Percentiles rank a stretch among this genome's conserved stretches.
Conservation (phyloP, 2,113 vertebrate species). For the Trematocara variabile region DNA sequence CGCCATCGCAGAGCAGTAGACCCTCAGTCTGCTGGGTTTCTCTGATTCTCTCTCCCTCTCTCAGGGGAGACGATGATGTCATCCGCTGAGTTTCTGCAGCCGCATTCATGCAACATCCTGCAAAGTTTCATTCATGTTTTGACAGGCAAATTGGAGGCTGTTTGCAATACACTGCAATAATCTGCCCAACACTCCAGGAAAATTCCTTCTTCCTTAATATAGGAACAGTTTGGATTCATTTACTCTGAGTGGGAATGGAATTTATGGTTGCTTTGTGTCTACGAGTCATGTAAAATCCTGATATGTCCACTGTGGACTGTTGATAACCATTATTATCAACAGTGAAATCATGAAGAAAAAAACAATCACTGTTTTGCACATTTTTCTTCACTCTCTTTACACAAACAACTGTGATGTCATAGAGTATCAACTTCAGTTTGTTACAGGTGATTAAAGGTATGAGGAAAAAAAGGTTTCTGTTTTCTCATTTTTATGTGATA, state of each 20-base stretch:
- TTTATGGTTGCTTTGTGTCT: background rate
- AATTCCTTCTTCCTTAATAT: background rate
- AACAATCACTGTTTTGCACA: background rate
- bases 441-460: background rate
- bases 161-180: background rate
- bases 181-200: background rate
- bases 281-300: background rate
- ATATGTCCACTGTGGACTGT: background rate
- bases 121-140: background rate
- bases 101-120: background rate
- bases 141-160: background rate
- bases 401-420: background rate
- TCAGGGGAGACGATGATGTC: background rate
- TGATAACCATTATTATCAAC: background rate
- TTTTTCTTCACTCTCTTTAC: background rate
- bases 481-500: background rate
- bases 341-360: background rate
- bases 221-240: background rate
- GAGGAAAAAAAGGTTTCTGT: background rate
- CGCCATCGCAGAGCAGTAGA: background rate
- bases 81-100: background rate
- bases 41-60: background rate
- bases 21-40: background rate
- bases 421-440: background rate
- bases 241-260: background rate